These are phyloP conservation scores for Calypte anna DNA, from an alignment of 2,113 vertebrate species.

Conservation along the genomic window DNA sequence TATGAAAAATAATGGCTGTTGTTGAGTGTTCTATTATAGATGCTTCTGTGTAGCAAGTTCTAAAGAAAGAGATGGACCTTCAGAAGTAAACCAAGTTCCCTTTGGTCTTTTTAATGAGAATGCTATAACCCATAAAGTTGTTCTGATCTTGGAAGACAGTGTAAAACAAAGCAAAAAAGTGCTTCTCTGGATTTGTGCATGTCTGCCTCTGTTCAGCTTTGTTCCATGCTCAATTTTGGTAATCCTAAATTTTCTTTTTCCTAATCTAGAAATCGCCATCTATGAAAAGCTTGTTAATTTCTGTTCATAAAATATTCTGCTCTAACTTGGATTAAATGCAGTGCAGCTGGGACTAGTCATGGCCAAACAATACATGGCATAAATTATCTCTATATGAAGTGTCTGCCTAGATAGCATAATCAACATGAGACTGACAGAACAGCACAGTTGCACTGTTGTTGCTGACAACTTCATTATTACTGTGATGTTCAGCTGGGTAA, in stretches of 20 bases:
- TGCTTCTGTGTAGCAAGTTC: background rate
- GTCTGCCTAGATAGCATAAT: constrained; percentile 38
- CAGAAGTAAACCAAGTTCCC: background rate
- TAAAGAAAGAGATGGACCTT: background rate
- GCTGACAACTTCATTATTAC: constrained; percentile 65
- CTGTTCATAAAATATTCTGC: constrained; percentile 49
- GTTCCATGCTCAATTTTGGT: background rate
- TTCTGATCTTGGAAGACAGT: background rate
- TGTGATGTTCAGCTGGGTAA: constrained; percentile 31
- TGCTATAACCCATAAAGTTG: background rate
- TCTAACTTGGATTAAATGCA: constrained; percentile 45
- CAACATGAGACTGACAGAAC: constrained; percentile 37
- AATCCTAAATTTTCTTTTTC: background rate
- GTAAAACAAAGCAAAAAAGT: background rate
- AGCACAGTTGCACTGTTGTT: background rate
- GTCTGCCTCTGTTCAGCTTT: background rate
- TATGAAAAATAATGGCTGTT: background rate
- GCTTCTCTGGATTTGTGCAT: background rate
- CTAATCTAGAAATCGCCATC: constrained; percentile 64
- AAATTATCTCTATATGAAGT: constrained; percentile 39
- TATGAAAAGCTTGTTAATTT: constrained; percentile 56
- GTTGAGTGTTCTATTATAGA: background rate
- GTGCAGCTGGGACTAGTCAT: constrained; percentile 58
- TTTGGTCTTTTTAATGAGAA: background rate
- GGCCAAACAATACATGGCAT: constrained; percentile 43